Evolutionary conservation across 37 sponge, comb jelly and placozoan species (phyloP).

Genomic region (Eunapius fragilis): DNA sequence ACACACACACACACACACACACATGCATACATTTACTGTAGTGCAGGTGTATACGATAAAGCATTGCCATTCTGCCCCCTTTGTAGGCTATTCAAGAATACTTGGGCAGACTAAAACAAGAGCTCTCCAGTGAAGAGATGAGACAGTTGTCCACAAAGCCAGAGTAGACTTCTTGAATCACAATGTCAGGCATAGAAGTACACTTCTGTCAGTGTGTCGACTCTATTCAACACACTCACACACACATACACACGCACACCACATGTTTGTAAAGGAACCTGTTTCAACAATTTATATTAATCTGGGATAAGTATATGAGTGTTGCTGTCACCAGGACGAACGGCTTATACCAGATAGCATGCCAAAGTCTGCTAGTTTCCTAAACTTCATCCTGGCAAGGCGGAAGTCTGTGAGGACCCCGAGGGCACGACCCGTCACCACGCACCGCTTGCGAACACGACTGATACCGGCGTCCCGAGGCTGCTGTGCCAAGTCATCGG

Average conservation of each 20-base stretch:
- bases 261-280: no score
- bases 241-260: no score
- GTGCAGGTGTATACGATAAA: not conserved
- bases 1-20: slow-evolving; percentile 50
- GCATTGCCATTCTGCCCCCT: not conserved
- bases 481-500: slow-evolving; percentile 23
- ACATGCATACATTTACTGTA: slow-evolving; percentile 4
- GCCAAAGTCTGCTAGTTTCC: slow-evolving; percentile 69
- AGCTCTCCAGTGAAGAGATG: slow-evolving; percentile 11
- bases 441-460: slow-evolving; percentile 73
- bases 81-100: slow-evolving; percentile 38
- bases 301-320: no score
- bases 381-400: slow-evolving; percentile 65
- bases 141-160: slow-evolving; percentile 24
- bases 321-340: slow-evolving; percentile 73
- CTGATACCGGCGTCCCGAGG: slow-evolving; percentile 72
- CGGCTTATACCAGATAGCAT: slow-evolving; percentile 64
- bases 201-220: no score
- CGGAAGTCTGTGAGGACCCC: slow-evolving; percentile 65
- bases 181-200: no score
- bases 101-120: slow-evolving; percentile 11
- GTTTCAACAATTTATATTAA: no score
- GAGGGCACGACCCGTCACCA: slow-evolving; percentile 66
- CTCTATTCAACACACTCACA: no score
- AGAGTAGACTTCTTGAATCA: not conserved